phyloP scores from a whole-genome alignment of 2,113 vertebrate genomes.

The Dryoscopus gambensis region DNA sequence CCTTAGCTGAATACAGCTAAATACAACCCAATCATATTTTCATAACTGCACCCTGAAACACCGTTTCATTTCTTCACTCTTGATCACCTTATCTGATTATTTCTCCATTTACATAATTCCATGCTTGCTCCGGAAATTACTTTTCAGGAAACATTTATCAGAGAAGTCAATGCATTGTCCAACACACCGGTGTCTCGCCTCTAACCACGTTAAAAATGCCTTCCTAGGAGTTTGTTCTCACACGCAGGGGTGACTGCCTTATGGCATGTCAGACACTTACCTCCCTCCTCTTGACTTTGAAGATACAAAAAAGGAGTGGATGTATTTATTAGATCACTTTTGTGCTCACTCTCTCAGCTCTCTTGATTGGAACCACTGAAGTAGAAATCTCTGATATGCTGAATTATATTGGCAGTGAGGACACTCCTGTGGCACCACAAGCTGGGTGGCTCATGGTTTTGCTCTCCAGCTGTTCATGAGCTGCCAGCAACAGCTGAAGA shows the following conservation, averaged over 20 bases:
- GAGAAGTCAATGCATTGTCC: not conserved
- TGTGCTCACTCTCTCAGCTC: not conserved
- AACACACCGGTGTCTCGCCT: rapidly evolving
- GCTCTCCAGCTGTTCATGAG: not conserved
- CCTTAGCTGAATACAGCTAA: not conserved
- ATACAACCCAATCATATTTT: not conserved
- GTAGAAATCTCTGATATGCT: not conserved
- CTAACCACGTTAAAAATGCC: not conserved
- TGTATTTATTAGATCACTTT: not conserved
- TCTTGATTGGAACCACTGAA: not conserved
- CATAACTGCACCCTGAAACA: not conserved
- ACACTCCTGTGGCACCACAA: rapidly evolving
- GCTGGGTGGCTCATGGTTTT: not conserved
- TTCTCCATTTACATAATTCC: slow-evolving; percentile 7
- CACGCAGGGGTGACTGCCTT: not conserved
- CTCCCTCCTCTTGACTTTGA: not conserved
- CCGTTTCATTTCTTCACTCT: not conserved
- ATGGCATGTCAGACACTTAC: rapidly evolving
- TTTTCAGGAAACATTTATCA: not conserved
- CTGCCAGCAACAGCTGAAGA: not conserved
- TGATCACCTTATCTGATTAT: slow-evolving; percentile 1
- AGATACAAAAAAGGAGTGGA: not conserved
- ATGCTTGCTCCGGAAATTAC: not conserved
- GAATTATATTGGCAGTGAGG: not conserved
- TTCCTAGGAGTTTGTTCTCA: not conserved